Conservation (phyloP, 2,797 vertebrate genomes). For the Labroides dimidiatus region DNA sequence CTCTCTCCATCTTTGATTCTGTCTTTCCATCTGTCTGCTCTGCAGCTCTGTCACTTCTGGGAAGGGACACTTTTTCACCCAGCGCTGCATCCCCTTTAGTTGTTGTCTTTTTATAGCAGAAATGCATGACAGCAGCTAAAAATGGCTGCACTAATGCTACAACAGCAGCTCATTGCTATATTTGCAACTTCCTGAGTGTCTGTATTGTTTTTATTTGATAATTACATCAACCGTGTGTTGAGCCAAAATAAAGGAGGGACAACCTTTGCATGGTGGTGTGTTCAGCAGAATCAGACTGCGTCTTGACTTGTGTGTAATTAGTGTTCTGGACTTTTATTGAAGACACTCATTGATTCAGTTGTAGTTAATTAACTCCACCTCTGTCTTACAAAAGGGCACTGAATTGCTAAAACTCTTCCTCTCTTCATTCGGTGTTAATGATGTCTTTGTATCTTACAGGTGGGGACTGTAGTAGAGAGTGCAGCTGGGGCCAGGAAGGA, state of each 20-base stretch:
- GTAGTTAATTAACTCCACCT: neutral
- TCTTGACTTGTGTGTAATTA: constrained; percentile 12
- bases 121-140: constrained; percentile 75
- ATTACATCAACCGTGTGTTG: constrained; percentile 2
- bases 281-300: neutral
- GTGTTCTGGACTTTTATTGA: neutral
- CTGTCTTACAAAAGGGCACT: neutral
- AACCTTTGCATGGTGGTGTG: neutral
- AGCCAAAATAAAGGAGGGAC: neutral
- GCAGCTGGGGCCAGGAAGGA: constrained; percentile 64
- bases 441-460: constrained; percentile 78
- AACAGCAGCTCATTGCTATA: constrained; percentile 66
- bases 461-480: constrained; percentile 70
- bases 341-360: constrained; percentile 7
- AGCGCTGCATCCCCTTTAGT: constrained; percentile 63
- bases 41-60: constrained; percentile 69
- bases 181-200: constrained; percentile 46
- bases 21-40: constrained; percentile 60
- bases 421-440: constrained; percentile 10
- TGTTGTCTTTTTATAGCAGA: constrained; percentile 75
- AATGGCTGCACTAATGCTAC: constrained; percentile 60
- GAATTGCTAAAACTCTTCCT: neutral
- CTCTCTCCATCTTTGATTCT: constrained; percentile 64
- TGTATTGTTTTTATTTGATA: constrained; percentile 25
- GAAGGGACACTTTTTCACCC: constrained; percentile 70